Base-by-base conservation (phyloP, 2,113 vertebrate species). In the Capra hircus region DNA sequence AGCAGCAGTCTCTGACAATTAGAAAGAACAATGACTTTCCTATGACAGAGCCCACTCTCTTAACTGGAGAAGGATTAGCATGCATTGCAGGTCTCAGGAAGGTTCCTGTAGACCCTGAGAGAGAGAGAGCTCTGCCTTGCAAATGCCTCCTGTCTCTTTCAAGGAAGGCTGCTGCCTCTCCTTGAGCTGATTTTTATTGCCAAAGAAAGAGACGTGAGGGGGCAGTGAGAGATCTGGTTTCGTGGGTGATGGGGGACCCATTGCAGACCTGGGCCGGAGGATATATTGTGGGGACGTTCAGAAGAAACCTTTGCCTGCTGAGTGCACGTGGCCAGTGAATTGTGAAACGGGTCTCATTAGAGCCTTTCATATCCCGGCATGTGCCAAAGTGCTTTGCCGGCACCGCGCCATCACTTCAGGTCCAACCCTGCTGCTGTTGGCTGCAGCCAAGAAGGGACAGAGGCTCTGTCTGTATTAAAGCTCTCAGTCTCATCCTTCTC, bases 1-100 rank as follows among this genome's bases (percentile, higher is more conserved):
- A 98, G 98, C 98, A 98, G 90, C 98, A 98, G 98, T 99, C 96
- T 8, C 97, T 99, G 99, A 98, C 98, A 99, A 99, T 99, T 99
- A 99, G 96, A 98, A 98, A 98, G 90, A 98, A 98, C 98, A 98
- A 97, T 98, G 97, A 96, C 96, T 96, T 98, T 64, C 77, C 94
- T 98, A 94, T 98, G 89, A 97, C 85, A 92, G 78, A 96, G 81
- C 93, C 84, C 91, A 87, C 97, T 97, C 93, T 96, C 98, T 74
- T 33, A 57, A 92, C 88, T 77, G 91, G 86, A 77, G 78, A 94
- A 50, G 59, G 96, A 98, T 98, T 98, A 98, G 98, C 98, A 98
- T 98, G 93, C 94, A 95, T 77, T 98, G 86, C 96, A 96, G 96
- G 93, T 98, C 82, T 94, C 93, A 94, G 67, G 64, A 62, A 97